These are phyloP conservation scores for Salvator merianae DNA, from an alignment of 2,113 vertebrate genomes.

Conservation along the genomic window DNA sequence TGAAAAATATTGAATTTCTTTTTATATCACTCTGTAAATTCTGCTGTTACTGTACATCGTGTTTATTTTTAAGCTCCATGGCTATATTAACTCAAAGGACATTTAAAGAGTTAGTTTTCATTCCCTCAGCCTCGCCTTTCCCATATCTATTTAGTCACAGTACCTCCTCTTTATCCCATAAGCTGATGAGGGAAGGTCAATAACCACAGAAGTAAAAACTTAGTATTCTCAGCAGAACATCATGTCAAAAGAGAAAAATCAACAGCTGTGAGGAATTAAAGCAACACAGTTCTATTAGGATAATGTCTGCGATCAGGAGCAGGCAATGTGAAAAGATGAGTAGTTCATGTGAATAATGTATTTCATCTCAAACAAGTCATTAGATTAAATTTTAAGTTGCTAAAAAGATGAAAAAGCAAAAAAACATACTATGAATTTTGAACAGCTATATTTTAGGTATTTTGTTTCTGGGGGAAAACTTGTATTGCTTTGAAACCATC, in stretches of 20 bases:
- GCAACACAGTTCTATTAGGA: slow-evolving; percentile 42
- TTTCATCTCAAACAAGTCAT: not conserved
- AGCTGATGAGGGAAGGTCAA: slow-evolving; percentile 53
- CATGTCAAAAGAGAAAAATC: slow-evolving; percentile 38
- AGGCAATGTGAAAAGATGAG: not conserved
- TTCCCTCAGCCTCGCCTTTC: not conserved
- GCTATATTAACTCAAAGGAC: not conserved
- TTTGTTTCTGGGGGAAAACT: not conserved
- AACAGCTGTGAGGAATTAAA: slow-evolving; percentile 45
- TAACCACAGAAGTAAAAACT: slow-evolving; percentile 16
- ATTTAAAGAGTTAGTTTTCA: slow-evolving; percentile 26
- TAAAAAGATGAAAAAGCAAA: not conserved
- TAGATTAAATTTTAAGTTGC: not conserved
- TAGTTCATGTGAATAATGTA: not conserved
- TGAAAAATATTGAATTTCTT: slow-evolving; percentile 25
- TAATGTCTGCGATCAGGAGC: slow-evolving; percentile 29
- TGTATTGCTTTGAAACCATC: not conserved
- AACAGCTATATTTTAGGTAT: not conserved
- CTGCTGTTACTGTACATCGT: not conserved
- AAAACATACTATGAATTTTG: too few relatives aligned
- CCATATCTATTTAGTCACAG: not conserved
- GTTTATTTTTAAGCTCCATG: slow-evolving; percentile 43
- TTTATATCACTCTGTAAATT: slow-evolving; percentile 27
- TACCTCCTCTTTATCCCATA: slow-evolving; percentile 31
- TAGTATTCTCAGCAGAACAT: slow-evolving; percentile 41